Base-by-base conservation (phyloP, 2,797 vertebrate genomes). In the Clamator glandarius region DNA sequence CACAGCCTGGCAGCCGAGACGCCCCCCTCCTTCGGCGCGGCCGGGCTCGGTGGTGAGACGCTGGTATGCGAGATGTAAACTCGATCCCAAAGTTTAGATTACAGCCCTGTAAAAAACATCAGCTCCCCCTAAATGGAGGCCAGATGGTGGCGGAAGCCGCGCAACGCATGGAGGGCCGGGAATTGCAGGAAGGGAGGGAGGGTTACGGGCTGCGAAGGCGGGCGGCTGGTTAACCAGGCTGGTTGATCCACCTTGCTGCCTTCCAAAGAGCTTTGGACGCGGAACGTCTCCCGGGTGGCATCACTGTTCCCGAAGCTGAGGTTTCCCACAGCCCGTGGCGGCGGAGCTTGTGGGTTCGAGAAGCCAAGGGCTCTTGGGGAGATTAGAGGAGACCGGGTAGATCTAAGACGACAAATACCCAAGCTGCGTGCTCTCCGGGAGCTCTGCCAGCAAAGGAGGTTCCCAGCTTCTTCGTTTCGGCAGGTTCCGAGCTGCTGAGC, bases 71-170 rank as follows among this genome's bases (percentile, higher is more conserved):
- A 92, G 94, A 95, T 94, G 93, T 95, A 96, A 96, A 96, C 96
- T 90, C 86, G 23, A 63, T 66, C 29, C 77, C 92, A 16, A 87
- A 67, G 96, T 95, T 95, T 95, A 94, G 94, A 94, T 96, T 95
- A 82, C 90, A 92, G 92, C 92, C 91, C 95, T 96, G 95, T 20
- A 90, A 90, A 96, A 96, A 96, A 93, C 93, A 96, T 96, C 96
- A 96, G 90, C 95, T 96, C 92, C 95, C 95, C 95, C 96, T 95
- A 96, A 96, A 96, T 95, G 95, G 94, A 96, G 95, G 95, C 89
- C 91, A 95, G 93, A 93, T 91, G 91, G 91, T 72, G 85, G 88
- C 77, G 81, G 88, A 79, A 91, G 76, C 87, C 31, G 57, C n/a
- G 61, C 64, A 57, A 74, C 3, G n/a, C 61, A 44, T 55, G 15